Base-by-base conservation (phyloP, 1,140 invertebrate species). In the Muscidifurax raptorellus region DNA sequence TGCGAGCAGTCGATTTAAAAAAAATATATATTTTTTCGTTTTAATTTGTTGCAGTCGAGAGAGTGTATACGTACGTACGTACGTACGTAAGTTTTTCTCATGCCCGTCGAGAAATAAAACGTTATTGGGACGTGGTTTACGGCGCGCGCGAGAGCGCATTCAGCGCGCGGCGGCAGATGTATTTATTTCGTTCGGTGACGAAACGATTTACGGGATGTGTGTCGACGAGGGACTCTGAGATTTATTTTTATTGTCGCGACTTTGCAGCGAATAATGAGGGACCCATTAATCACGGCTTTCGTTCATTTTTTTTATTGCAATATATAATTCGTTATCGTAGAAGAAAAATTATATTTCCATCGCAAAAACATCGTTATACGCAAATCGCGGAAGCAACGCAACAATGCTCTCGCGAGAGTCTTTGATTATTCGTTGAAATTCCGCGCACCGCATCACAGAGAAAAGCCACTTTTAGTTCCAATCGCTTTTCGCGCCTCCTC, bases 11-110 rank as follows among this genome's bases (percentile, higher is more conserved):
- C 52, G 59, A 67, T 83, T 67, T 82, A 40, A 40, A 82, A 82
- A 71, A n/a, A n/a, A n/a, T n/a, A n/a, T n/a, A n/a, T n/a, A 75
- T 82, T 82, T 75, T 82, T 66, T 59, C 52, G 12, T 74, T 76
- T 75, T 66, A 30, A 59, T 59, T 59, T 59, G 52, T 59, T 59
- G n/a, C 28, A 18, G 3, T 13, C n/a, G 25, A 27, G 9, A 59
- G n/a, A n/a, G n/a, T n/a, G n/a, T n/a, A n/a, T n/a, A n/a, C n/a
- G n/a, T n/a, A n/a, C n/a, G n/a, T n/a, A n/a, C n/a, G n/a, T n/a
- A n/a, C n/a, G 47, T 25, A 74, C 52, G 52, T 59, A 27, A 32
- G 30, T 27, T 59, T 74, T 66, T 82, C 80, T 82, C 80, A 59
- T 59, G 52, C 52, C 74, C 30, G 27, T 52, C 52, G 52, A 25